Evolutionary conservation across 1,140 invertebrate species (phyloP), one percentile per base, ranked within the genome.

Genomic region (Chironomus tepperi): DNA sequence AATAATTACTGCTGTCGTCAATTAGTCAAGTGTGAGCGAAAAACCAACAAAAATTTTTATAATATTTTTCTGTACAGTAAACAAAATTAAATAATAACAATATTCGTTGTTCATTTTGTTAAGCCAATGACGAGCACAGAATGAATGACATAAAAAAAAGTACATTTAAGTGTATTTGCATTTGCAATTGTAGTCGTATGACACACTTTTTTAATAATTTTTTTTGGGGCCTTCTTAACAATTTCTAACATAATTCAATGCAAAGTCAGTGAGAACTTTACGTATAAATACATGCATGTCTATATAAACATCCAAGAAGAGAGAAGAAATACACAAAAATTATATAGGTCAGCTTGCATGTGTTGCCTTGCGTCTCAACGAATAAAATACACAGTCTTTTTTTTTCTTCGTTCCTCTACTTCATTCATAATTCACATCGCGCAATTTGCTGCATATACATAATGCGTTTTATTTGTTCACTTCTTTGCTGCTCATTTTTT

Each of bases 341-440:
- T 57, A 57, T 70, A 70, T 70, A 70, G 65, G 65, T 70, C 65
- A 70, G 19, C 18, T 70, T 21, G 65, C 65, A 70, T 70, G 65
- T 70, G 65, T 70, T 18, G 7, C 65, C n/a, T 70, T 70, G 65
- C 65, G 47, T 12, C 10, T 57, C 47, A 5, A 34, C 5, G 24
- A 34, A 34, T 34, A 34, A 34, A n/a, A 34, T 34, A 57, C 47
- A 57, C 47, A n/a, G n/a, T 57, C 47, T 57, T 10, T n/a, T 70
- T 10, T 70, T 70, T 1, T 18, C 19, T 19, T 70, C 19, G 12
- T n/a, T 57, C 47, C 47, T 57, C 5, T n/a, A 57, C 47, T 70
- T 70, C 65, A 70, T 70, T 70, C 65, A 70, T 19, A 19, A 10
- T 21, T 70, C 18, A 18, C 16, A 8, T 8, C 7, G 8, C 7